Evolutionary conservation across 1,140 invertebrate genomes (phyloP).

Genomic region (Delia radicum): DNA sequence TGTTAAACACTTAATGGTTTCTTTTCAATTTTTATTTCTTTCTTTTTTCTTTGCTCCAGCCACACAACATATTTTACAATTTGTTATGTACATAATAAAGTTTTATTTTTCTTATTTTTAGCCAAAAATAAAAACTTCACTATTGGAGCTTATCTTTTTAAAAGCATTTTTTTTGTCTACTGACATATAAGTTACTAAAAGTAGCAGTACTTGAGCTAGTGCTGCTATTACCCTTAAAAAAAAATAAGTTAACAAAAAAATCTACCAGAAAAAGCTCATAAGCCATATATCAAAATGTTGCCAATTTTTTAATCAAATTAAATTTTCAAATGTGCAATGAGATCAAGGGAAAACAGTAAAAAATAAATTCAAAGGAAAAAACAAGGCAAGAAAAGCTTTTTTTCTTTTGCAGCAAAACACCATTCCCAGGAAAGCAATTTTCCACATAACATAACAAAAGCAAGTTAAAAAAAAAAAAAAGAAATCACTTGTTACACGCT

Average conservation of each 20-base stretch:
- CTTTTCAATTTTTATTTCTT: not conserved
- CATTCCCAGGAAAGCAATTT: slow-evolving; percentile 12
- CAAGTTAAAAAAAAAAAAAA: not conserved
- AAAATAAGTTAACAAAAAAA: not conserved
- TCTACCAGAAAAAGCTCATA: not conserved
- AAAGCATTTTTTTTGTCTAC: not conserved
- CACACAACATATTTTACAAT: not conserved
- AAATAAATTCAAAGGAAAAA: not conserved
- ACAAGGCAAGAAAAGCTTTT: not conserved
- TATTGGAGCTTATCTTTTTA: not conserved
- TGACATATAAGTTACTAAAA: not conserved
- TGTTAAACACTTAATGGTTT: slow-evolving; percentile 1
- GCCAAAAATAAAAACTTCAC: too few species aligned
- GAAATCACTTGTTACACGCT: not conserved
- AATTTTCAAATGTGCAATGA: slow-evolving; percentile 17
- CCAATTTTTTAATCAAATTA: slow-evolving; percentile 19
- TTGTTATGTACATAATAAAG: not conserved
- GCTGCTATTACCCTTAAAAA: too few species aligned
- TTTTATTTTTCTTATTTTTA: not conserved
- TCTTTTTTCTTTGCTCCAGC: not conserved
- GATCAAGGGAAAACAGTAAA: not conserved
- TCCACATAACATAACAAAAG: not conserved
- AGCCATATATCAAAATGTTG: slow-evolving; percentile 21
- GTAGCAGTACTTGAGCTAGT: not conserved
- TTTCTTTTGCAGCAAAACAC: not conserved